A percentile compares a stretch with the other conserved stretches of the same genome.
These are phyloP conservation scores for Mya arenaria DNA, from an alignment of 1,140 invertebrate genomes.

Conservation along the genomic window DNA sequence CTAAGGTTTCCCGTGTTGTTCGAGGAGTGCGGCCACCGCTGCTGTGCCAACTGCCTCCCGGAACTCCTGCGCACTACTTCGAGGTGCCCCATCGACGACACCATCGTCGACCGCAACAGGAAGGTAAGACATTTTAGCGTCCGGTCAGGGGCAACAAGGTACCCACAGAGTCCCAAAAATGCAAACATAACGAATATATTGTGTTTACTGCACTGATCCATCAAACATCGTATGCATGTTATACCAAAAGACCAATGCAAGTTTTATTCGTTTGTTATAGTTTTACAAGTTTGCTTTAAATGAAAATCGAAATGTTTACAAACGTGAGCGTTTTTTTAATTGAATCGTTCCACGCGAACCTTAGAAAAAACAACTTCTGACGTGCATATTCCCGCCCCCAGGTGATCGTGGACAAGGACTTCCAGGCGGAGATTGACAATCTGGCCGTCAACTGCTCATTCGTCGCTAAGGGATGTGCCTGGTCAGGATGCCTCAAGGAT, in stretches of 20 bases:
- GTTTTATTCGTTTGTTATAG: too few species aligned
- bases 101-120: conserved; percentile 62
- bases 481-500: conserved; percentile 94
- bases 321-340: too few species aligned
- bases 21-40: conserved; percentile 73
- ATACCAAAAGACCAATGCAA: not conserved
- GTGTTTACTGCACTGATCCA: not conserved
- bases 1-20: conserved; percentile 72
- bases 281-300: too few species aligned
- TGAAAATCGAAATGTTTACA: too few species aligned
- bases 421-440: conserved; percentile 70
- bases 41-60: conserved; percentile 72
- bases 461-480: conserved; percentile 95
- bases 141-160: too few species aligned
- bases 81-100: conserved; percentile 69
- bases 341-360: too few species aligned
- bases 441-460: conserved; percentile 92
- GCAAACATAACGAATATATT: not conserved
- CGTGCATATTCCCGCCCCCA: conserved; percentile 16
- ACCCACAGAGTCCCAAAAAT: too few species aligned
- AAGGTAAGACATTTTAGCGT: conserved; percentile 44
- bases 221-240: not conserved
- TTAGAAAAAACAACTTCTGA: too few species aligned
- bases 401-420: conserved; percentile 71
- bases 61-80: conserved; percentile 65